These are phyloP conservation scores for Corythoichthys haematopterus DNA, from an alignment of 2,113 vertebrate genomes.

Conservation along the genomic window DNA sequence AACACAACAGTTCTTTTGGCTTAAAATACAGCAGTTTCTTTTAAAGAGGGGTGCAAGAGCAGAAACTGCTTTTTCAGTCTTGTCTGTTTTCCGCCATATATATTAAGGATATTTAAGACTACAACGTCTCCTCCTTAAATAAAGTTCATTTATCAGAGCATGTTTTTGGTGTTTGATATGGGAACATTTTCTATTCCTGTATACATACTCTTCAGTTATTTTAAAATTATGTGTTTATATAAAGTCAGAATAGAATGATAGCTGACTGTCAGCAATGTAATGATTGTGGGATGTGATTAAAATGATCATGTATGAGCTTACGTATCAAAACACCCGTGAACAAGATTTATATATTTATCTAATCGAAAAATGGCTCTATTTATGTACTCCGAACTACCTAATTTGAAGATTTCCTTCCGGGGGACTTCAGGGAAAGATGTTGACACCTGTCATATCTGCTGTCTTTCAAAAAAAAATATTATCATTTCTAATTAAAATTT, in stretches of 20 bases:
- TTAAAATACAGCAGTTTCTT: no score
- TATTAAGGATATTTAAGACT: no score
- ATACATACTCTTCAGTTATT: no score
- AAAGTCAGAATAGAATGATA: not conserved
- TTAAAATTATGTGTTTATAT: no score
- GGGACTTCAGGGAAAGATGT: conserved; percentile 32
- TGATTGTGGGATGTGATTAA: not conserved
- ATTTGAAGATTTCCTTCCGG: conserved; percentile 38
- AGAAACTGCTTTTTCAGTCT: no score
- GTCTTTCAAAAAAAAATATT: conserved; percentile 33
- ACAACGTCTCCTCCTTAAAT: no score
- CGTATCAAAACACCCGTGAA: not conserved
- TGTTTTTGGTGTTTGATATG: no score
- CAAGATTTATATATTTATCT: not conserved
- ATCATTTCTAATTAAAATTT: conserved; percentile 45
- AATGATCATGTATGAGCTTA: not conserved
- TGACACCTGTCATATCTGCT: conserved; percentile 44
- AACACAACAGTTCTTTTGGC: no score
- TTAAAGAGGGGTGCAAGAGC: no score
- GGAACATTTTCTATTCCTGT: no score
- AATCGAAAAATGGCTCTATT: conserved; percentile 18
- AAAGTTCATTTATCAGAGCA: no score
- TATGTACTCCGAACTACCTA: conserved; percentile 45
- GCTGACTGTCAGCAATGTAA: not conserved
- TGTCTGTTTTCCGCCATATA: no score